Conservation (phyloP, 1,140 invertebrate genomes). For the Anastrepha ludens region DNA sequence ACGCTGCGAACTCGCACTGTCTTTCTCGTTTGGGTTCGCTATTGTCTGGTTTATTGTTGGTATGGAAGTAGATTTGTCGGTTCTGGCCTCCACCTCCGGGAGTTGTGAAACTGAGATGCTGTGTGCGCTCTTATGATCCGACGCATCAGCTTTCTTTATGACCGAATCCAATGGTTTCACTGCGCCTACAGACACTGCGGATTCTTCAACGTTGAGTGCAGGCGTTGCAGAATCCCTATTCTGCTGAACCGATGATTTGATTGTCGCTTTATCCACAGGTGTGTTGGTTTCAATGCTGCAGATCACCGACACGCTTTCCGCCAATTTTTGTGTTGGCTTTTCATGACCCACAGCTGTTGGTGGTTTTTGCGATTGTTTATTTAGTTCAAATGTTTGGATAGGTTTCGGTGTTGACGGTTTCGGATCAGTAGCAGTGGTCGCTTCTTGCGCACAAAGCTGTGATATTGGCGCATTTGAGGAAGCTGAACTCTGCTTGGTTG, state of each 20-base stretch:
- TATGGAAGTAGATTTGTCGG: slow-evolving; percentile 78
- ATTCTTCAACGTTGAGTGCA: background rate
- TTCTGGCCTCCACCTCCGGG: slow-evolving; percentile 84
- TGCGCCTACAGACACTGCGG: background rate
- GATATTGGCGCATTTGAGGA: background rate
- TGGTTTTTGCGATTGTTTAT: slow-evolving; percentile 1
- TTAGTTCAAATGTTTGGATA: background rate
- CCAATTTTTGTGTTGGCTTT: slow-evolving; percentile 14
- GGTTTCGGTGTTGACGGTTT: background rate
- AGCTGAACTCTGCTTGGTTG: background rate
- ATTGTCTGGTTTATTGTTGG: background rate
- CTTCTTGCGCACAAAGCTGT: background rate
- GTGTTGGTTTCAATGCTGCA: background rate
- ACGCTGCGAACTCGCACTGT: background rate
- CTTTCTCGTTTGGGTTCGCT: background rate
- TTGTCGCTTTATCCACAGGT: background rate
- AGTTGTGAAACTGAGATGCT: slow-evolving; percentile 66
- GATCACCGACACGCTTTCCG: slow-evolving; percentile 56
- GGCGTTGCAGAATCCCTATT: slow-evolving; percentile 2
- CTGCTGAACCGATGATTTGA: slow-evolving; percentile 37
- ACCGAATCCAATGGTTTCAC: background rate
- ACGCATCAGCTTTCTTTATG: background rate
- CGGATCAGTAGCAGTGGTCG: background rate
- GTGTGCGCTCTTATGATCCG: background rate
- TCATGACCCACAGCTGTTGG: background rate